Conservation (phyloP, 92 coral and sea anemone species). For the Porites evermanni region DNA sequence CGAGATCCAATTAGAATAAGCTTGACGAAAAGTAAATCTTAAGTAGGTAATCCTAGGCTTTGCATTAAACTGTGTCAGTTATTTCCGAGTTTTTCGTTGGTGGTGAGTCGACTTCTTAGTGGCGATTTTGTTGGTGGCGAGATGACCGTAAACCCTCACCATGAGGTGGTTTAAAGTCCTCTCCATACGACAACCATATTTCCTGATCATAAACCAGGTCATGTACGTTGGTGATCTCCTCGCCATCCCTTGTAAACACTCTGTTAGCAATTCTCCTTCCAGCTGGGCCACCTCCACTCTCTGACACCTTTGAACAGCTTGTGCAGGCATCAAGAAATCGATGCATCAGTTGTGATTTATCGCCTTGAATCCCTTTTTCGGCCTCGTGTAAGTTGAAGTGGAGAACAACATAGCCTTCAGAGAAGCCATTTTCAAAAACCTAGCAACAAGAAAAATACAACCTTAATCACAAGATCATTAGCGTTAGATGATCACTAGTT, state of each 20-base stretch:
- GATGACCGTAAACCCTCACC: slow-evolving; percentile 48
- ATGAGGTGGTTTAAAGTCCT: slow-evolving; percentile 83
- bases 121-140: no score
- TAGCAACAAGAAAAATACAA: background rate
- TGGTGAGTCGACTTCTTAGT: background rate
- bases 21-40: no score
- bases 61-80: no score
- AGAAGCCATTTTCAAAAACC: slow-evolving; percentile 94
- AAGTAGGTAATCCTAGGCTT: no score
- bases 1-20: no score
- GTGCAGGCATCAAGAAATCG: slow-evolving; percentile 93
- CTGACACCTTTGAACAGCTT: slow-evolving; percentile 75
- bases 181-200: slow-evolving; percentile 97
- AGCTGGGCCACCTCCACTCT: slow-evolving; percentile 85
- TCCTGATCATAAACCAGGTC: slow-evolving; percentile 89
- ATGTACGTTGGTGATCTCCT: slow-evolving; percentile 76
- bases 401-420: slow-evolving; percentile 75
- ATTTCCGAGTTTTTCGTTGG: no score
- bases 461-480: background rate
- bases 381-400: slow-evolving; percentile 95
- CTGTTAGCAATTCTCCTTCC: slow-evolving; percentile 87
- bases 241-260: slow-evolving; percentile 86
- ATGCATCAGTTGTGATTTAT: slow-evolving; percentile 70
- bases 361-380: slow-evolving; percentile 86
- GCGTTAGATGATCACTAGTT: no score